Evolutionary conservation across 2,888 invertebrate genomes (phyloP), one percentile per base, ranked within the genome.

Genomic region (Glaucopsyche alexis): DNA sequence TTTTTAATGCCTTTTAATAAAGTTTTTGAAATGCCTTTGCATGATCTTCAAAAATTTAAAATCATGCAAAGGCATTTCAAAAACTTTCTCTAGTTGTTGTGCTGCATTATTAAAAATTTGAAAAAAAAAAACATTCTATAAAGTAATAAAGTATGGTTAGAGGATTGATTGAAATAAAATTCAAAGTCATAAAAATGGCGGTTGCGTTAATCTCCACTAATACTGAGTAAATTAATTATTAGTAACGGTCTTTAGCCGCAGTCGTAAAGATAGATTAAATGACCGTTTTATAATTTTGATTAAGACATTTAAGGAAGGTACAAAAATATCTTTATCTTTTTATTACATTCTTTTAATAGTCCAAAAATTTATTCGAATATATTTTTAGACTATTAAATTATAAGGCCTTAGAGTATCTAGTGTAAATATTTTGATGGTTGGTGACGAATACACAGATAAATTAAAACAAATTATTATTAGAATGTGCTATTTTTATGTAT

Each of bases 321-420:
- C 19, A 55, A 60, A 38, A 60, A 60, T 60, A 29, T 47, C 11
- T 60, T 19, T 55, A 55, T 55, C 60, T 60, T 38, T 60, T 67
- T 45, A 67, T 67, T 67, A 42, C 45, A 67, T 11, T 67, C n/a
- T 45, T 42, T 67, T 42, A 67, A 67, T 67, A 45, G 40, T 16
- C n/a, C 19, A 45, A 47, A 19, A 77, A 76, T 76, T 9, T 60
- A 60, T 60, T 60, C 13, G 60, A 0, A 60, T 60, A 60, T 60
- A 29, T 29, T 60, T 29, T 60, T 7, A 60, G 29, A 60, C 29
- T 11, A 60, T 60, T 60, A 38, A 38, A 60, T 60, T 55, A 5
- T 60, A 60, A 60, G 19, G 29, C 29, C 13, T 60, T 19, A 16
- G 13, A 38, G 60, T 11, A 13, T 29, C 2, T 7, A 13, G 7